Conservation (phyloP, 2,797 vertebrate species). For the Oreortyx pictus region DNA sequence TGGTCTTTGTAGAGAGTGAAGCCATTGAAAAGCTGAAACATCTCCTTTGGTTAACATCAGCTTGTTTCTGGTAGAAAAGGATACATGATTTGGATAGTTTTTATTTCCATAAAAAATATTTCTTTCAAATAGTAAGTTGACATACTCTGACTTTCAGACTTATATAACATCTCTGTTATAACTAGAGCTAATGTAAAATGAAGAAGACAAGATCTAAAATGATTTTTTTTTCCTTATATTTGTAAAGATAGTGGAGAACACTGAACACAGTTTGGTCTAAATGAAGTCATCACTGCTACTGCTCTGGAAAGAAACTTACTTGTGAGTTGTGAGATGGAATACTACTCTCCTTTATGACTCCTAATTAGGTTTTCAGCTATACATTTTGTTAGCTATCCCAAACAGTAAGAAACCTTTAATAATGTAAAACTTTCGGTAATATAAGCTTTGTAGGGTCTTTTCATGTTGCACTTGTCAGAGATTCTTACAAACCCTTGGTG, state of each 20-base stretch:
- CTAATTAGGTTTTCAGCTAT: constrained; percentile 63
- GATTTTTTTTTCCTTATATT: neutral
- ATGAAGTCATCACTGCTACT: neutral
- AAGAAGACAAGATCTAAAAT: neutral
- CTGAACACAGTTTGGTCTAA: neutral
- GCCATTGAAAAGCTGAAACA: neutral
- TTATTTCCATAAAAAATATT: neutral
- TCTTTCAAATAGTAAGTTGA: neutral
- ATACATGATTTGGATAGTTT: neutral
- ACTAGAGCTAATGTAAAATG: neutral
- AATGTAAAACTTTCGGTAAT: neutral
- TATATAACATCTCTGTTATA: neutral
- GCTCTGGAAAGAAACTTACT: constrained; percentile 1
- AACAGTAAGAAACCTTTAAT: neutral
- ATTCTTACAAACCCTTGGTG: neutral
- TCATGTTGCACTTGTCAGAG: neutral
- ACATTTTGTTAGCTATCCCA: constrained; percentile 37
- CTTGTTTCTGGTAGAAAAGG: neutral
- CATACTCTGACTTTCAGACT: neutral
- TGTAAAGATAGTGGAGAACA: neutral
- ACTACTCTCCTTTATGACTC: constrained; percentile 18
- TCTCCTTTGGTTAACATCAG: neutral
- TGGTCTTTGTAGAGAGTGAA: neutral
- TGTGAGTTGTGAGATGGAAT: constrained; percentile 48
- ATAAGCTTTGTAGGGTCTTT: neutral